phyloP scores from a whole-genome alignment of 1,140 invertebrate species.

The Drosophila lacteicornis region DNA sequence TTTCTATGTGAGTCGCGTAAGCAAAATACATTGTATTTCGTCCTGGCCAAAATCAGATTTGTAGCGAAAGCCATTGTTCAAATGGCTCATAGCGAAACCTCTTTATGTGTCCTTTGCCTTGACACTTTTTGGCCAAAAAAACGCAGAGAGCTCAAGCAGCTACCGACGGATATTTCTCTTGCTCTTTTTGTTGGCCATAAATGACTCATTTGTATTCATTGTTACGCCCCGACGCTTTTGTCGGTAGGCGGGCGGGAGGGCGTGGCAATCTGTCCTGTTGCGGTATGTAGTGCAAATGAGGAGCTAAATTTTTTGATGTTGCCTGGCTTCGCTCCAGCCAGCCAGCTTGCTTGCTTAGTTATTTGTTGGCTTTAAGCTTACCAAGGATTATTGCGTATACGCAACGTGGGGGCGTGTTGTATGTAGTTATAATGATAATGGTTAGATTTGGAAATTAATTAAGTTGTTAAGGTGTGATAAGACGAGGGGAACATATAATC shows the following conservation, averaged over 20 bases:
- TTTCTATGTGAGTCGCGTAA: no score
- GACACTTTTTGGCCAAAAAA: constrained; percentile 32
- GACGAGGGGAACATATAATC: neutral
- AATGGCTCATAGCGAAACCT: neutral
- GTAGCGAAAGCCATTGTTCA: neutral
- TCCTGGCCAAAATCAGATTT: neutral
- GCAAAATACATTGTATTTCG: neutral
- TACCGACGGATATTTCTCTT: constrained; percentile 8
- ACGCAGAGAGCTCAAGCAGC: constrained; percentile 2
- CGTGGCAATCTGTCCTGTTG: constrained; percentile 34
- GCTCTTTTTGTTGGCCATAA: constrained; percentile 48
- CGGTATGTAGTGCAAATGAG: constrained; percentile 53
- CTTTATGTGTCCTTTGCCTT: constrained; percentile 22
- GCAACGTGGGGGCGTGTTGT: constrained; percentile 13
- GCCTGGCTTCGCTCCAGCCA: neutral
- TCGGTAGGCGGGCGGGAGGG: constrained; percentile 4
- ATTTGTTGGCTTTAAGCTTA: constrained; percentile 23
- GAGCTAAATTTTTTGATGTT: constrained; percentile 40
- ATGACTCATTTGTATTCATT: constrained; percentile 65
- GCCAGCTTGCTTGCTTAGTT: constrained; percentile 5
- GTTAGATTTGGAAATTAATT: neutral
- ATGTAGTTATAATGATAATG: neutral
- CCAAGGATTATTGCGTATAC: constrained; percentile 42
- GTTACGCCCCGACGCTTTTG: constrained; percentile 49
- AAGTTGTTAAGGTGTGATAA: neutral